Base-by-base conservation (phyloP, 2,888 invertebrate species). In the Caenorhabditis japonica region DNA sequence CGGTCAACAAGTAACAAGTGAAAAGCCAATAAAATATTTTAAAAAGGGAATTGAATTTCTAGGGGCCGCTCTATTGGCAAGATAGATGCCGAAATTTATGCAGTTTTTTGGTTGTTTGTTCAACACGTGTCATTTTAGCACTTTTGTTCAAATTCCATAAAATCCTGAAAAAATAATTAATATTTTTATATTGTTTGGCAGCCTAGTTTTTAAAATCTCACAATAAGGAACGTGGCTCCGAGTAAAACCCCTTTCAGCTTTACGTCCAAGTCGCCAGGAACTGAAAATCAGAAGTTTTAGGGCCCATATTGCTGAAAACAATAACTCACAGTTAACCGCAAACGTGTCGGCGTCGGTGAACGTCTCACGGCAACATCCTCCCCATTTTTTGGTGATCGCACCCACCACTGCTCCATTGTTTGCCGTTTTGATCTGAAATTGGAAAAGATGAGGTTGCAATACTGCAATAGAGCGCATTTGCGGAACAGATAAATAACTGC, bases 261-360 rank as follows among this genome's bases (percentile, higher is more conserved):
- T 4, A 81, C 75, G 23, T 79, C 79, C 34, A 81, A 49, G 44
- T 81, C 77, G 5, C 49, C 13, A 2, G 81, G 81, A 41, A 81
- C 79, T 81, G 66, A 46, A 79, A 75, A 25, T 13, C 17, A 23
- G 15, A 7, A 13, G 4, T 47, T n/a, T 33, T 34, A 8, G 21
- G 27, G 25, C 13, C 1, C n/a, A n/a, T n/a, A n/a, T n/a, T n/a
- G n/a, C n/a, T n/a, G n/a, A n/a, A n/a, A n/a, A n/a, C 15, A 8
- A 33, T 5, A 44, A 44, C 79, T 59, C 43, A 81, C 81, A 81
- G 12, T 41, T 60, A 15, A 80, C 78, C 10, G 47, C 25, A 55
- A 81, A 81, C 1, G 62, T 70, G 66, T 81, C 81, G 23, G 80
- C 78, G 33, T 77, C 62, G 19, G 80, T 81, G 53, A 75, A 77